These are phyloP conservation scores for Zapornia atra DNA, from an alignment of 2,113 vertebrate species.

Conservation along the genomic window DNA sequence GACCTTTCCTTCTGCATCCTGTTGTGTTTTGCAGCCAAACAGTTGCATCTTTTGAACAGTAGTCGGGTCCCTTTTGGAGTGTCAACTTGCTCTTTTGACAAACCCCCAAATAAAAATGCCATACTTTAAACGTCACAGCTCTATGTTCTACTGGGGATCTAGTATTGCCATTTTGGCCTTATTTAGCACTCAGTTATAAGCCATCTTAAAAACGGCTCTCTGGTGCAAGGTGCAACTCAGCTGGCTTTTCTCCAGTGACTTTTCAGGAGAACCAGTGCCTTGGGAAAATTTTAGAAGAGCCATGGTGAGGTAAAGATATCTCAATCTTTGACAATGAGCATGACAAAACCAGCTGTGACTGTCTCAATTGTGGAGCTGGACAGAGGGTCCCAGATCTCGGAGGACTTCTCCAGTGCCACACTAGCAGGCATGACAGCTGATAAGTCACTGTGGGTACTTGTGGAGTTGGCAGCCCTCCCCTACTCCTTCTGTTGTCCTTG, in stretches of 20 bases:
- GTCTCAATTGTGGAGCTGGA: background rate
- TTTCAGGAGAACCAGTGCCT: background rate
- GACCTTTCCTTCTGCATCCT: background rate
- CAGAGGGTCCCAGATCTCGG: background rate
- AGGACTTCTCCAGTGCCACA: background rate
- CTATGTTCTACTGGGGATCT: background rate
- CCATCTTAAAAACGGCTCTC: background rate
- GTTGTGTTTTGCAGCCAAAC: background rate
- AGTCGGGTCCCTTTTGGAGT: background rate
- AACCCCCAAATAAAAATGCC: background rate
- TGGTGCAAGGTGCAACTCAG: accelerated
- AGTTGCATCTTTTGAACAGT: background rate
- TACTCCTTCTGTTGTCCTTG: background rate
- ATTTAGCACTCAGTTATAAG: background rate
- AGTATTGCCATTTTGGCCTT: background rate
- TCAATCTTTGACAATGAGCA: background rate
- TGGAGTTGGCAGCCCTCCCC: background rate
- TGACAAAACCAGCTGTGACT: background rate
- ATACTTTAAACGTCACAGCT: background rate
- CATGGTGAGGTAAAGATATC: background rate
- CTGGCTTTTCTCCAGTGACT: background rate
- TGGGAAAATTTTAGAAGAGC: background rate
- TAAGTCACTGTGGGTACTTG: accelerated
- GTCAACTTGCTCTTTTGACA: background rate
- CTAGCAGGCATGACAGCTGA: background rate